Percentiles rank a stretch among this genome's conserved stretches.
Evolutionary conservation across 2,113 vertebrate genomes (phyloP).

Genomic region (Sclerurus mexicanus): DNA sequence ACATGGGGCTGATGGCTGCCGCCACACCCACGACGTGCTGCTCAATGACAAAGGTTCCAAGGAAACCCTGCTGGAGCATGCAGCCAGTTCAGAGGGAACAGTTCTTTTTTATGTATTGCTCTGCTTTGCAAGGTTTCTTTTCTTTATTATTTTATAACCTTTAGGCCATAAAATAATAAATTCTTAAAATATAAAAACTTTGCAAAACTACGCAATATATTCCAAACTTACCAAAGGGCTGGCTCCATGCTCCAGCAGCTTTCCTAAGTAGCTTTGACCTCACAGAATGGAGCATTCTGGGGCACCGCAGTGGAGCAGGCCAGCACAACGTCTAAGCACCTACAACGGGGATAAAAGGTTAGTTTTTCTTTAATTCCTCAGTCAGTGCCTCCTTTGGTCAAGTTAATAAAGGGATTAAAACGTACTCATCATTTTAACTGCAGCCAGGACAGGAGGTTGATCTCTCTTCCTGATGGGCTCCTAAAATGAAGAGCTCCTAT

Average conservation of each 20-base stretch:
- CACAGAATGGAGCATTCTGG: conserved; percentile 47
- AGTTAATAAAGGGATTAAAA: background rate
- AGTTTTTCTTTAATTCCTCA: conserved; percentile 8
- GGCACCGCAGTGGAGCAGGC: conserved; percentile 16
- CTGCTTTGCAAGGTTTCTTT: conserved; percentile 72
- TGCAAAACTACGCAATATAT: conserved; percentile 70
- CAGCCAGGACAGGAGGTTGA: background rate
- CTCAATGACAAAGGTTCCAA: conserved; percentile 26
- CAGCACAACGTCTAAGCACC: conserved; percentile 48
- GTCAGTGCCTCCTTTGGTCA: background rate
- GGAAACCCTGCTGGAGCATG: conserved; percentile 65
- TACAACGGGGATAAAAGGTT: conserved; percentile 30
- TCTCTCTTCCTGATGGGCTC: background rate
- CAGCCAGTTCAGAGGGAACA: conserved; percentile 4
- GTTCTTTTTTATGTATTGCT: conserved; percentile 50
- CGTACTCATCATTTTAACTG: background rate
- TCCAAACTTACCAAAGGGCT: conserved; percentile 56
- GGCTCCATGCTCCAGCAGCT: conserved; percentile 65
- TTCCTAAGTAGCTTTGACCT: conserved; percentile 59
- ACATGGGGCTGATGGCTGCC: background rate
- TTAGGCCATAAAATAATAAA: conserved; percentile 66
- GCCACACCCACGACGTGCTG: background rate
- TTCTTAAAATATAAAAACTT: conserved; percentile 1
- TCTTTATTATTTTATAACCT: conserved; percentile 71
- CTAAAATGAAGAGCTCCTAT: background rate